Conservation (phyloP, 2,888 invertebrate species). For the Pristionchus arcanus region DNA sequence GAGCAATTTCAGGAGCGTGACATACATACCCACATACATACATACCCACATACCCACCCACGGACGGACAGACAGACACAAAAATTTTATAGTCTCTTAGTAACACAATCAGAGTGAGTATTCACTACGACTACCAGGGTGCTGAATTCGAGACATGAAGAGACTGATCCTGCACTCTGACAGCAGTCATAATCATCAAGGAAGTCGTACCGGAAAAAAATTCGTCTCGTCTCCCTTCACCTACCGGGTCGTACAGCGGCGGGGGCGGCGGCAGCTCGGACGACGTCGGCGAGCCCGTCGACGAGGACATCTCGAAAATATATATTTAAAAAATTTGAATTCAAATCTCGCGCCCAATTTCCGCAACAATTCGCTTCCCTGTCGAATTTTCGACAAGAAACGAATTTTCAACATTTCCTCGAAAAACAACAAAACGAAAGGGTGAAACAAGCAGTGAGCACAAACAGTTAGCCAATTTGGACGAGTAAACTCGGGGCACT, state of each 20-base stretch:
- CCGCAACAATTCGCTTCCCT: neutral
- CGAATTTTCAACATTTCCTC: neutral
- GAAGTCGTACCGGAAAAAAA: no score
- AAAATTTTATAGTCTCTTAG: no score
- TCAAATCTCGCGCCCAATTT: constrained; percentile 22
- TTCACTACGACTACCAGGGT: no score
- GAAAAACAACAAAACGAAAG: neutral
- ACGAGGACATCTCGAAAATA: constrained; percentile 12
- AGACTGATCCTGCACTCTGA: neutral
- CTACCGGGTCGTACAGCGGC: constrained; percentile 40
- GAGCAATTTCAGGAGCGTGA: no score
- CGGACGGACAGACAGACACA: no score
- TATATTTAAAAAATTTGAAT: neutral
- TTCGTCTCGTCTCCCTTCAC: neutral
- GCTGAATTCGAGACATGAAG: no score
- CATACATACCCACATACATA: no score
- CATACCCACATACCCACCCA: no score
- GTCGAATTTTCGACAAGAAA: neutral
- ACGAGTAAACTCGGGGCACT: constrained; percentile 6
- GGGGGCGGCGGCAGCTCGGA: constrained; percentile 23
- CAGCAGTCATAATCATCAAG: no score
- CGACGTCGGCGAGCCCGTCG: constrained; percentile 35
- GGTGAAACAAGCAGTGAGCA: neutral
- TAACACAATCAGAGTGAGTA: no score
- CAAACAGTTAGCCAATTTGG: constrained; percentile 14